phyloP scores from a whole-genome alignment of 2,888 invertebrate species.

The Latheticus oryzae region DNA sequence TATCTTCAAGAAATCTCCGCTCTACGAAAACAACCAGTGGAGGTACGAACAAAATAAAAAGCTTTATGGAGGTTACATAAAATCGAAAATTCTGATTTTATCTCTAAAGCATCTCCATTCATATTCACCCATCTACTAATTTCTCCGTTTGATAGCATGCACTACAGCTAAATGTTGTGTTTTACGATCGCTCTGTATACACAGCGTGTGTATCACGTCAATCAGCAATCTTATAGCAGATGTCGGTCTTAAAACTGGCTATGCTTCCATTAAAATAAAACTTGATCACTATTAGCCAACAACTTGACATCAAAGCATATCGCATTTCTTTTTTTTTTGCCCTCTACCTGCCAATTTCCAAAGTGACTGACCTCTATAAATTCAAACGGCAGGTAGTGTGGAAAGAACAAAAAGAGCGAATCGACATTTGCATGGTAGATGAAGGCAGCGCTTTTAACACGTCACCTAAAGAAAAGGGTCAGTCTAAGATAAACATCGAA shows the following conservation, averaged over 20 bases:
- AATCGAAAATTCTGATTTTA: too few species aligned
- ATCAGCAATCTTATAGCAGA: slow-evolving; percentile 38
- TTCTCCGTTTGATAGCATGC: slow-evolving; percentile 21
- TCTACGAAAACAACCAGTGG: too few species aligned
- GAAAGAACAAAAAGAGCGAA: slow-evolving; percentile 50
- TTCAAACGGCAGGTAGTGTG: slow-evolving; percentile 48
- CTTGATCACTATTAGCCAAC: slow-evolving; percentile 40
- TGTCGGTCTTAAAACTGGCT: slow-evolving; percentile 36
- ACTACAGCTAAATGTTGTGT: slow-evolving; percentile 13
- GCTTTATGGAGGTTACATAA: too few species aligned
- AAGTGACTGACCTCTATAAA: slow-evolving; percentile 49
- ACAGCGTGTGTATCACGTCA: slow-evolving; percentile 33
- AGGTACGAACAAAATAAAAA: too few species aligned
- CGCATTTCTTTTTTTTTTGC: slow-evolving; percentile 38
- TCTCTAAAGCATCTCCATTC: too few species aligned
- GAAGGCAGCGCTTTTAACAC: slow-evolving; percentile 48
- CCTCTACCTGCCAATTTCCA: slow-evolving; percentile 31
- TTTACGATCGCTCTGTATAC: slow-evolving; percentile 28
- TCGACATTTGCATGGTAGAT: slow-evolving; percentile 51
- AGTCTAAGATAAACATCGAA: slow-evolving; percentile 40
- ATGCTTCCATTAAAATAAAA: slow-evolving; percentile 44
- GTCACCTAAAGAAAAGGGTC: slow-evolving; percentile 44
- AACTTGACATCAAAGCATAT: slow-evolving; percentile 36
- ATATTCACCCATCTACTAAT: too few species aligned
- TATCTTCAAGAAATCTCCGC: slow-evolving; percentile 29